Evolutionary conservation across 2,888 invertebrate species (phyloP).

Genomic region (Ditylenchus weischeri): DNA sequence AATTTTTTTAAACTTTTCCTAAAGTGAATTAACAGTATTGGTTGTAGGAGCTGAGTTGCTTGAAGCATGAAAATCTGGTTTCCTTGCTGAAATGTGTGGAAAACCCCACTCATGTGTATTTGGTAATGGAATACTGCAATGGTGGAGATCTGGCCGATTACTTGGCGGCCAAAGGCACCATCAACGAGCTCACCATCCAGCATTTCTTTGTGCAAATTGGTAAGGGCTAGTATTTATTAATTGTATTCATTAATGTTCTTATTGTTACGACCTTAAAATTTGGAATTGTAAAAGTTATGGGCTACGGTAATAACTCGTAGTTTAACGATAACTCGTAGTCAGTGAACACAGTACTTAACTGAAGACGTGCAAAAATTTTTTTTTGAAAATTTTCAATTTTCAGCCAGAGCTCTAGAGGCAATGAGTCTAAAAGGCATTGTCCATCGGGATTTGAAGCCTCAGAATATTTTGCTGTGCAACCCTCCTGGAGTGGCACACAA

Average conservation of each 20-base stretch:
- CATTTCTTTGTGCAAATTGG: slow-evolving; percentile 88
- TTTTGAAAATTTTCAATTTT: not conserved
- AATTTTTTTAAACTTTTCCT: not conserved
- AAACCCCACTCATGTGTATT: slow-evolving; percentile 85
- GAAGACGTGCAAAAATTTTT: too few relatives aligned
- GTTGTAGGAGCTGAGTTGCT: slow-evolving; percentile 80
- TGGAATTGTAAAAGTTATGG: too few relatives aligned
- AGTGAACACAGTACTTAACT: too few relatives aligned
- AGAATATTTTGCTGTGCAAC: slow-evolving; percentile 87
- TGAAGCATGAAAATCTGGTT: slow-evolving; percentile 97
- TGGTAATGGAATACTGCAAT: slow-evolving; percentile 97
- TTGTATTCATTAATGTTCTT: too few relatives aligned
- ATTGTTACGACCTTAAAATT: too few relatives aligned
- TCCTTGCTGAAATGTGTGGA: slow-evolving; percentile 96
- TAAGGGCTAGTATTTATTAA: slow-evolving; percentile 62
- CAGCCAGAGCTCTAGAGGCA: slow-evolving; percentile 94
- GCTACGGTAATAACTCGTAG: too few relatives aligned
- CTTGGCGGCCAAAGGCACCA: slow-evolving; percentile 82
- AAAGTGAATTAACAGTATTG: not conserved
- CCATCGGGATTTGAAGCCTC: slow-evolving; percentile 96
- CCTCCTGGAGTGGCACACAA: slow-evolving; percentile 59
- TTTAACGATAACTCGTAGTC: too few relatives aligned
- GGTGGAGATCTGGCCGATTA: slow-evolving; percentile 98
- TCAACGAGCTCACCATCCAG: slow-evolving; percentile 94
- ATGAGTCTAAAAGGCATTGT: slow-evolving; percentile 95